phyloP scores from a whole-genome alignment of 2,888 invertebrate genomes.

The Cataglyphis rosenhaueri region DNA sequence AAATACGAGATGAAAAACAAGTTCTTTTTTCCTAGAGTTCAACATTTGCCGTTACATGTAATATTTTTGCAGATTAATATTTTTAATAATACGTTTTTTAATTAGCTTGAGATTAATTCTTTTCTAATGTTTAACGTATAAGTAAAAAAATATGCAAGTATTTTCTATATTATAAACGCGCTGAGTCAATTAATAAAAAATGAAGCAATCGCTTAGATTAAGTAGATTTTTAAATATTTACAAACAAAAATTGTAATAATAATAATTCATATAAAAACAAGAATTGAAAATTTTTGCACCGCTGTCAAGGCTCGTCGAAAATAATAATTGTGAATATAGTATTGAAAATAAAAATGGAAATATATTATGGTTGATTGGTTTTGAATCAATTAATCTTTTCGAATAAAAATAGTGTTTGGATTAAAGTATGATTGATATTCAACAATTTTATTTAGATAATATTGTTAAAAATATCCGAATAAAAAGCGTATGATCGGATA shows the following conservation, averaged over 20 bases:
- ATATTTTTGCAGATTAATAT: not conserved
- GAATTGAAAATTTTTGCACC: not conserved
- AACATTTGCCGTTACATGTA: not conserved
- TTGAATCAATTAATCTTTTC: slow-evolving; percentile 18
- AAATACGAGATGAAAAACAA: not conserved
- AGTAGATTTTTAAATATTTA: slow-evolving; percentile 1
- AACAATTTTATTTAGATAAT: slow-evolving; percentile 14
- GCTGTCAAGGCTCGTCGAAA: not conserved
- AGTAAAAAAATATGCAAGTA: not conserved
- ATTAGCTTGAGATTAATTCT: not conserved
- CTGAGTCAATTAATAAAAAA: not conserved
- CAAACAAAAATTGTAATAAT: not conserved
- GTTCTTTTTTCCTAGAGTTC: not conserved
- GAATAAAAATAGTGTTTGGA: slow-evolving; percentile 17
- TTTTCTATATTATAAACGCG: not conserved
- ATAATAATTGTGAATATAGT: slow-evolving; percentile 5
- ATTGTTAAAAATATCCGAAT: not conserved
- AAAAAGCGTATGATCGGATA: not conserved
- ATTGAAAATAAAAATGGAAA: not conserved
- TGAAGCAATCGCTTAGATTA: not conserved
- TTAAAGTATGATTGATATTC: slow-evolving; percentile 30
- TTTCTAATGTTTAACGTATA: not conserved
- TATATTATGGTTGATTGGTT: not conserved
- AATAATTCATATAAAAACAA: not conserved
- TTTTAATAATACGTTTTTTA: slow-evolving; percentile 12